These are phyloP conservation scores for Trinorchestia longiramus DNA, from an alignment of 1,140 invertebrate species.

Conservation along the genomic window DNA sequence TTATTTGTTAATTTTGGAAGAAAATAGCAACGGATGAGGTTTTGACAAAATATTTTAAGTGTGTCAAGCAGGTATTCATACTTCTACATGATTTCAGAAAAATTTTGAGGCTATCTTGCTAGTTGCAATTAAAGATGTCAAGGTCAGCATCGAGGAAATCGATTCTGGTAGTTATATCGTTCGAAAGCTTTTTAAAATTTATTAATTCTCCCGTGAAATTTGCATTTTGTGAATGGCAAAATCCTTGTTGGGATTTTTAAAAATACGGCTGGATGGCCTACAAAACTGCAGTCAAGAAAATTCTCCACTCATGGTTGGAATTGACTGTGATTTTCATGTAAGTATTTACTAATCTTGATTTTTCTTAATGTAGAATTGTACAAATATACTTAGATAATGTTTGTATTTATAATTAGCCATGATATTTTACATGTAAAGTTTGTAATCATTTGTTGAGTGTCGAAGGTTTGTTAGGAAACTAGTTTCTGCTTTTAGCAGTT, in stretches of 20 bases:
- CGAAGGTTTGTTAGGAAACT: not conserved
- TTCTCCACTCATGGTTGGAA: not conserved
- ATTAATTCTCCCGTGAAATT: not conserved
- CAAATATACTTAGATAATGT: too few species aligned
- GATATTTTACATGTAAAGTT: not conserved
- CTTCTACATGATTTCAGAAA: not conserved
- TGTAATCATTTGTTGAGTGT: not conserved
- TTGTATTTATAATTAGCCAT: not conserved
- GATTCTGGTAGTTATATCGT: not conserved
- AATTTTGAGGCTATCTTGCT: not conserved
- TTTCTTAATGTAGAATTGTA: not conserved
- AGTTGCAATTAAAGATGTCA: not conserved
- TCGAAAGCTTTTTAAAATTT: not conserved
- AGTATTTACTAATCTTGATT: not conserved
- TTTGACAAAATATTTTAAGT: not conserved
- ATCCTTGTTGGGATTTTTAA: constrained; percentile 1
- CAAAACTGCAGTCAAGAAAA: not conserved
- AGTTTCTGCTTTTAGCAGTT: not conserved
- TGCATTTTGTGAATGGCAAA: not conserved
- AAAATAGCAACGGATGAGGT: not conserved
- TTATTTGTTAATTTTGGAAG: not conserved
- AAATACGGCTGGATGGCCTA: not conserved
- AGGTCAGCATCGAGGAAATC: constrained; percentile 14
- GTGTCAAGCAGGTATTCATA: not conserved
- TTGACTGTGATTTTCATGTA: not conserved